These are phyloP conservation scores for Globicephala melas DNA, from an alignment of 2,113 vertebrate species.

Conservation along the genomic window DNA sequence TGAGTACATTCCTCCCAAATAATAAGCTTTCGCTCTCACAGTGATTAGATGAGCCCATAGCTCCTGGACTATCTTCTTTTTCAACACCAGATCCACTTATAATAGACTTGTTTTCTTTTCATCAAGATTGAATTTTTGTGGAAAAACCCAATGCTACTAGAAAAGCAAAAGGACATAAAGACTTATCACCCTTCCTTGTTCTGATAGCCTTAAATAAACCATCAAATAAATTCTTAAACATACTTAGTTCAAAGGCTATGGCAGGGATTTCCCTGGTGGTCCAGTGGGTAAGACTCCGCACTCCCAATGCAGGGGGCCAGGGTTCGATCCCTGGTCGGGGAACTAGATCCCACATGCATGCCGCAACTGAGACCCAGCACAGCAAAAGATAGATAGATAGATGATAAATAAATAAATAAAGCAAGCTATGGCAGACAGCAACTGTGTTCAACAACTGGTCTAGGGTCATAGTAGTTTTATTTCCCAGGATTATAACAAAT, in stretches of 20 bases:
- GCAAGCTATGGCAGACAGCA: not conserved
- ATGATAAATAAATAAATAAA: too few species aligned
- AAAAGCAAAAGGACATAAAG: not conserved
- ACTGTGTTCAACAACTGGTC: not conserved
- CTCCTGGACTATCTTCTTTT: not conserved
- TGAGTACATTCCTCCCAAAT: not conserved
- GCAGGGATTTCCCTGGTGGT: too few species aligned
- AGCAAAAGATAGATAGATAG: too few species aligned
- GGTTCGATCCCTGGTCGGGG: too few species aligned
- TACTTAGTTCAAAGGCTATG: not conserved
- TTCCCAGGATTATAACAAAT: not conserved
- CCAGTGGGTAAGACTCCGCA: fast-evolving
- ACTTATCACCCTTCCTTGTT: not conserved
- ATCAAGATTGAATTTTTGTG: not conserved
- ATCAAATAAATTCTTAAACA: not conserved
- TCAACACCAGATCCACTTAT: not conserved
- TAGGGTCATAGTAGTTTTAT: not conserved
- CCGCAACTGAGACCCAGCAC: too few species aligned
- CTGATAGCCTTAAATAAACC: not conserved
- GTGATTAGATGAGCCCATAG: too few species aligned
- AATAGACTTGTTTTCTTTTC: not conserved
- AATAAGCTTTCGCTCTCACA: not conserved
- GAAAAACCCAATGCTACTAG: not conserved
- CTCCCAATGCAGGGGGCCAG: too few species aligned
- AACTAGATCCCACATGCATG: too few species aligned